phyloP scores from a whole-genome alignment of 2,797 vertebrate species.

The Pempheris klunzingeri region DNA sequence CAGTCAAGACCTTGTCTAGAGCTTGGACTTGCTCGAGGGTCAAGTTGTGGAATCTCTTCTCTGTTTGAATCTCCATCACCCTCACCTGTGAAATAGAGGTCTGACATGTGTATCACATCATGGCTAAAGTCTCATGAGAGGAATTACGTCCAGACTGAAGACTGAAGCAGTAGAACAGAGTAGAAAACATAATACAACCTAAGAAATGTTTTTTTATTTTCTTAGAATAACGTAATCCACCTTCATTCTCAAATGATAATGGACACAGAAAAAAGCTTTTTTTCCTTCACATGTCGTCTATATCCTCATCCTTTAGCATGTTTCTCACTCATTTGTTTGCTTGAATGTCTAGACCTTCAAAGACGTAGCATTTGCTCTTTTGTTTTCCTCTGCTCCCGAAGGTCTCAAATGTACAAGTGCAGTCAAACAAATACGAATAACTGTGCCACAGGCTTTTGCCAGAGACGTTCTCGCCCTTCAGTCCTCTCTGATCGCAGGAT shows the following conservation, averaged over 20 bases:
- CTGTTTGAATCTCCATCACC: slow-evolving; percentile 72
- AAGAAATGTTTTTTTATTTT: neutral
- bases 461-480: neutral
- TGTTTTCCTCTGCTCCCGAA: slow-evolving; percentile 15
- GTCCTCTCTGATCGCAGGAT: neutral
- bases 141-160: slow-evolving; percentile 5
- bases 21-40: slow-evolving; percentile 92
- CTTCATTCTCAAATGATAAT: slow-evolving; percentile 35
- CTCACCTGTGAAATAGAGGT: slow-evolving; percentile 66
- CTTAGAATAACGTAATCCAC: neutral
- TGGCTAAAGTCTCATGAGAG: slow-evolving; percentile 6
- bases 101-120: slow-evolving; percentile 43
- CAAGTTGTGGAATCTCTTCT: slow-evolving; percentile 91
- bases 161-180: neutral
- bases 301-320: neutral
- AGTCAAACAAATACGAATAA: slow-evolving; percentile 3
- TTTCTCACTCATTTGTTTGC: slow-evolving; percentile 11
- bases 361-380: slow-evolving; percentile 6
- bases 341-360: neutral
- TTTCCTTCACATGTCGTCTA: neutral
- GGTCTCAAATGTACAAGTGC: neutral
- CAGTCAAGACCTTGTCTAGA: slow-evolving; percentile 93
- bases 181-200: neutral
- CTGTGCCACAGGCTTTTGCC: neutral
- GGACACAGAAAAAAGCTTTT: neutral